Base-by-base conservation (phyloP, 2,888 invertebrate genomes). In the Pristionchus exspectatus region DNA sequence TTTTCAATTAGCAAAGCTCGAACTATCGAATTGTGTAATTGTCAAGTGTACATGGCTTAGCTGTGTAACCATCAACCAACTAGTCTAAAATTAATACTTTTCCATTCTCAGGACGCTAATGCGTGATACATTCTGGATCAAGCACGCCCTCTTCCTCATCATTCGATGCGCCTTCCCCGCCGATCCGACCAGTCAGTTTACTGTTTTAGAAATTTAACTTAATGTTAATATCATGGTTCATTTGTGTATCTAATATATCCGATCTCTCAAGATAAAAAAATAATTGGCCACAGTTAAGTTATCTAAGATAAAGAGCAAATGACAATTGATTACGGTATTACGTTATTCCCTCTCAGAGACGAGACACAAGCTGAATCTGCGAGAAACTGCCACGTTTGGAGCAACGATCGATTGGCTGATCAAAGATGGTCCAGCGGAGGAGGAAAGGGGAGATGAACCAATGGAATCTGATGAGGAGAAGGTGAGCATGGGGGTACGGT, bases 71-170 rank as follows among this genome's bases (percentile, higher is more conserved):
- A 59, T 0, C 59, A 4, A 2, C 21, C 21, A 21, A 1, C 59
- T 59, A n/a, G 63, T 24, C 63, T 5, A n/a, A 24, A 10, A 21
- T n/a, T 63, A 3, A 63, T 3, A 38, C 2, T 59, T 24, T 85
- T 30, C 59, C 7, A 9, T 63, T 54, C 54, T 16, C 81, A 90
- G 90, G 92, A 93, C 88, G 4, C 38, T 74, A 21, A 77, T 96
- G 98, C 56, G 66, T 69, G 89, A 89, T 14, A 59, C 38, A 18
- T 66, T 95, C 98, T 99, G 99, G 99, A 98, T 99, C 77, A 88
- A 91, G 54, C 92, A 92, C 74, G 93, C 90, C 1, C 86, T 93
- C n/a, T 92, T 91, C 92, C 90, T 92, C 33, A 88, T 91, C 63
- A 66, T 92, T 21, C 84, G 92, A 87, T 88, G 91, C 50, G 89